Evolutionary conservation across 2,888 invertebrate species (phyloP), one percentile per base, ranked within the genome.

Genomic region (Gnatocerus cornutus): DNA sequence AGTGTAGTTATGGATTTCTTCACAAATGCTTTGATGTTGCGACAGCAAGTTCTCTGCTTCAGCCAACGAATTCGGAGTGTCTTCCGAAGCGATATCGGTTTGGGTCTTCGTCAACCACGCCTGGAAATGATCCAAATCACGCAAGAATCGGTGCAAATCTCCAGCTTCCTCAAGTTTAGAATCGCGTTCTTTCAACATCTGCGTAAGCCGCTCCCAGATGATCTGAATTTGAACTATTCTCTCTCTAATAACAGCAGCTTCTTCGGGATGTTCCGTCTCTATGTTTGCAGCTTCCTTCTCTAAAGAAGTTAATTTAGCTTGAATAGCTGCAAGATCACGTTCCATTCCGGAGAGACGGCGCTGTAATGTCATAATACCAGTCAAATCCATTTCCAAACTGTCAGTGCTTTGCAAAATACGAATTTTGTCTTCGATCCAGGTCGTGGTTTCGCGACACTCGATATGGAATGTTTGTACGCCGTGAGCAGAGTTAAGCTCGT

Each of bases 371-470:
- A 99, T 99, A 45, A 99, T 98, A 77, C 96, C 96, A 64, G 96
- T 96, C 78, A 99, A 90, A 85, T 99, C 99, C 95, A 99, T 99
- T 86, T 98, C 98, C 79, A 99, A 88, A 81, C 96, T 97, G 84
- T 99, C 99, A 3, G 99, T 99, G 79, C 98, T 97, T 80, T 99
- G 98, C 48, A 99, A 88, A 77, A 99, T 96, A 78, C 99, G 92
- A 82, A 98, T 97, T 89, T 99, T 99, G 85, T 99, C 99, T 85
- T 99, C 97, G 84, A 99, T 99, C 99, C 98, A 99, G 1, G 97
- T 94, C 59, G 97, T 95, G 0, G 99, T 99, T 87, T 99, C 99
- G 79, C 97, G 93, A 84, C 98, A 99, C 86, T 99, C 99, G 86
- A 99, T 99, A 85, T 99, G 97, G 94, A 98, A 99, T 62, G 98